Evolutionary conservation across 2,113 vertebrate genomes (phyloP).

Genomic region (Mirounga angustirostris): DNA sequence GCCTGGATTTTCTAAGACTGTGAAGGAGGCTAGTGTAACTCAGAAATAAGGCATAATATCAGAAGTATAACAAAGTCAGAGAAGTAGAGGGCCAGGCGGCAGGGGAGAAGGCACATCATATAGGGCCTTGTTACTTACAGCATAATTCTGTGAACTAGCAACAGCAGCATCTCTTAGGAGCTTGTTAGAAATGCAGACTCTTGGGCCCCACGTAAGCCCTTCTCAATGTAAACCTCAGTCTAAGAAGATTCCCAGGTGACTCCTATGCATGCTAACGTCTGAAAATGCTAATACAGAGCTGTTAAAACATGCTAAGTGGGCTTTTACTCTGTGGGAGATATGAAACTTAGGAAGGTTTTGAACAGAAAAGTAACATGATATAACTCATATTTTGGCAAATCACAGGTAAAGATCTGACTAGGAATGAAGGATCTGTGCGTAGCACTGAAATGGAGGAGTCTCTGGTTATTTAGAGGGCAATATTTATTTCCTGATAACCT

Average conservation of each 20-base stretch:
- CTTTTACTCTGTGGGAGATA: neutral
- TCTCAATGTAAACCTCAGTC: neutral
- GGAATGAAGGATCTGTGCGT: neutral
- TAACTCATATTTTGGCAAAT: neutral
- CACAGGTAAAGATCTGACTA: neutral
- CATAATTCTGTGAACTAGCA: neutral
- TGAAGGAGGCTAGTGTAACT: neutral
- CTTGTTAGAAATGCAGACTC: neutral
- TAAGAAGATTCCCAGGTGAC: neutral
- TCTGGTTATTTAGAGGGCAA: neutral
- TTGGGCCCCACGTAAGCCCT: too few relatives aligned
- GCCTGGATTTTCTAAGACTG: neutral
- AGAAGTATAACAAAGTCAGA: neutral
- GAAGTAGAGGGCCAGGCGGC: neutral
- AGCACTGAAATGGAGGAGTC: neutral
- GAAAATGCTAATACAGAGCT: neutral
- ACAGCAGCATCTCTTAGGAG: neutral
- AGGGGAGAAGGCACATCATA: neutral
- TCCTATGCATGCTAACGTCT: neutral
- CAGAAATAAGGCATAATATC: neutral
- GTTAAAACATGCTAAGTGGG: neutral
- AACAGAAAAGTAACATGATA: neutral
- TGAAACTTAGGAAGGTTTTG: neutral
- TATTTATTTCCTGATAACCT: neutral
- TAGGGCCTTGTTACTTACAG: neutral